phyloP scores from a whole-genome alignment of 2,888 invertebrate genomes.

The Chelonus formosanus region DNA sequence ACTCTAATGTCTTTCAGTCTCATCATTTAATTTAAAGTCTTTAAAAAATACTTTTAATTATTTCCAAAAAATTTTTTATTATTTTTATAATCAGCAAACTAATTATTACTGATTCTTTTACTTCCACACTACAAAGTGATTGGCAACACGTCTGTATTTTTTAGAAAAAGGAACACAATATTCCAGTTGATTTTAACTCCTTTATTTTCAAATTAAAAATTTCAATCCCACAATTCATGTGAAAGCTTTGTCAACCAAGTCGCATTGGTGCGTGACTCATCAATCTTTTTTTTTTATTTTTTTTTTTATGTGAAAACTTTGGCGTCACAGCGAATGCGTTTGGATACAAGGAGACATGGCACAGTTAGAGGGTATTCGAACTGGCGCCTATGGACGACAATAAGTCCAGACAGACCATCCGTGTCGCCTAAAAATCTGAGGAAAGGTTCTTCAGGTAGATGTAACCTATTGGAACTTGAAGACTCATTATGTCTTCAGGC shows the following conservation, averaged over 20 bases:
- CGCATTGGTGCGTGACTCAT: no score
- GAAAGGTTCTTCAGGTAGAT: not conserved
- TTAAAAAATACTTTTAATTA: no score
- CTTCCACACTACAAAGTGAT: no score
- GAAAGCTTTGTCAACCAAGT: no score
- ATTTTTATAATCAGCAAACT: no score
- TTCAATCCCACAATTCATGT: not conserved
- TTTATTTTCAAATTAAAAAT: conserved; percentile 10
- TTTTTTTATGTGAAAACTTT: not conserved
- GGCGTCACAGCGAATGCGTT: conserved; percentile 3
- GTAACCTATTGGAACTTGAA: not conserved
- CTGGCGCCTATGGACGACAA: conserved; percentile 25
- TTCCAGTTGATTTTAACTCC: conserved; percentile 26
- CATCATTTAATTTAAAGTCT: no score
- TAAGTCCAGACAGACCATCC: conserved; percentile 14
- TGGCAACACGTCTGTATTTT: no score
- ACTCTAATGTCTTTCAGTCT: no score
- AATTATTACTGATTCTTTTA: no score
- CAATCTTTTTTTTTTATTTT: conserved; percentile 3
- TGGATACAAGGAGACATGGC: not conserved
- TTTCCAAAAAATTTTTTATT: no score
- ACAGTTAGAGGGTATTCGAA: conserved; percentile 3
- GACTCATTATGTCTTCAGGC: conserved; percentile 4
- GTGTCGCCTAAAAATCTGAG: not conserved
- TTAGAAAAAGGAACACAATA: no score